Evolutionary conservation across 2,888 invertebrate genomes (phyloP).

Genomic region (Metellina segmentata): DNA sequence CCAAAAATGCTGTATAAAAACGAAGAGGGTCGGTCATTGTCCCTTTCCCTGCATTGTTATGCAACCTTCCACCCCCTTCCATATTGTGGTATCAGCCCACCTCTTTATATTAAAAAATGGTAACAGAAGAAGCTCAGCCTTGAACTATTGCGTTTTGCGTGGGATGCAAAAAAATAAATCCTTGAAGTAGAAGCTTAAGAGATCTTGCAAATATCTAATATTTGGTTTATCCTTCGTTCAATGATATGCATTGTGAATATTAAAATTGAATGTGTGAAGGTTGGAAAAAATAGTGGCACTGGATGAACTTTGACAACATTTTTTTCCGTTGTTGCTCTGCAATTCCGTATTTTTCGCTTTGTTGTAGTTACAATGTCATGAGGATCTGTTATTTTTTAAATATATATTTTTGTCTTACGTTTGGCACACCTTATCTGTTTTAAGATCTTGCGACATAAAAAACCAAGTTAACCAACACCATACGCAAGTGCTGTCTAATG

Average conservation of each 20-base stretch:
- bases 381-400: no score
- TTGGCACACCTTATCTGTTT: no score
- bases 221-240: not conserved
- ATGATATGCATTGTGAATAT: not conserved
- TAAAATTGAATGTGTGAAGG: not conserved
- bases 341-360: no score
- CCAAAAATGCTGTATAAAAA: not conserved
- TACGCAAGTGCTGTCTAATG: no score
- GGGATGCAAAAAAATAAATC: constrained; percentile 43
- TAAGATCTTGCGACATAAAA: no score
- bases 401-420: no score
- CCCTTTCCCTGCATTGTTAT: constrained; percentile 15
- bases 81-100: constrained; percentile 14
- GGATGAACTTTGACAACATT: not conserved
- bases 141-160: constrained; percentile 7
- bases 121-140: constrained; percentile 22
- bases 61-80: constrained; percentile 5
- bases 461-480: no score
- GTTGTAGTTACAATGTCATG: no score
- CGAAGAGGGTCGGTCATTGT: constrained; percentile 58
- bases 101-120: constrained; percentile 8
- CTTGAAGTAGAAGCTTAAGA: not conserved
- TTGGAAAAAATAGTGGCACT: no score
- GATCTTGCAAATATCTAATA: no score
- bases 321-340: not conserved